phyloP scores from a whole-genome alignment of 2,888 invertebrate genomes.

The Syrphus vitripennis region DNA sequence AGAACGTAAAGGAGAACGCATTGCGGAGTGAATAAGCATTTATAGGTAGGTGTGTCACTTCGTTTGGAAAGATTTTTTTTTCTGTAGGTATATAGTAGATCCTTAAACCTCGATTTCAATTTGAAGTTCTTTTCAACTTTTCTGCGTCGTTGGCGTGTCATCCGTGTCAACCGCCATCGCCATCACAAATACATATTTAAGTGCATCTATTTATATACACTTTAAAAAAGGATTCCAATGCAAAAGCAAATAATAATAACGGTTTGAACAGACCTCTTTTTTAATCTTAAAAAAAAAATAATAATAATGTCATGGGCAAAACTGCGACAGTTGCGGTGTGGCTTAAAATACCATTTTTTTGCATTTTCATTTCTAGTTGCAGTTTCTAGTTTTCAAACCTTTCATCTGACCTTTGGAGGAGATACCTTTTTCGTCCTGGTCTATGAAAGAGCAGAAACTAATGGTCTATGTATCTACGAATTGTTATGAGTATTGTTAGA shows the following conservation, averaged over 20 bases:
- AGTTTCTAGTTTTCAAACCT: conserved; percentile 27
- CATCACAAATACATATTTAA: neutral
- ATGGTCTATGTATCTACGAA: too few species aligned
- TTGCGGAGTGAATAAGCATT: neutral
- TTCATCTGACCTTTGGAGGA: conserved; percentile 52
- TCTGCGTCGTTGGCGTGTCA: neutral
- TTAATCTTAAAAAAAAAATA: neutral
- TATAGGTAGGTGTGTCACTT: conserved; percentile 17
- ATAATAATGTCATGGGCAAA: conserved; percentile 56
- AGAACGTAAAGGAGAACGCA: conserved; percentile 39
- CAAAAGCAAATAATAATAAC: conserved; percentile 44
- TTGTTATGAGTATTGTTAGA: too few species aligned
- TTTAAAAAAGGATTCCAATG: neutral
- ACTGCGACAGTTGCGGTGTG: neutral
- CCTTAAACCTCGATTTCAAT: conserved; percentile 16
- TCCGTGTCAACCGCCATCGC: neutral
- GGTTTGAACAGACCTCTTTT: conserved; percentile 20
- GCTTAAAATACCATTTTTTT: neutral
- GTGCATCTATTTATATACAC: neutral
- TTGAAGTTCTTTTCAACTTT: neutral
- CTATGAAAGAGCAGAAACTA: too few species aligned
- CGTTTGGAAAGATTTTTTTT: conserved; percentile 6
- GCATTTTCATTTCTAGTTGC: neutral
- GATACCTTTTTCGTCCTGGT: neutral
- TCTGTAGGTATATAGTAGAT: conserved; percentile 19